Base-by-base conservation (phyloP, 2,888 invertebrate genomes). In the Liodrosophila aerea region DNA sequence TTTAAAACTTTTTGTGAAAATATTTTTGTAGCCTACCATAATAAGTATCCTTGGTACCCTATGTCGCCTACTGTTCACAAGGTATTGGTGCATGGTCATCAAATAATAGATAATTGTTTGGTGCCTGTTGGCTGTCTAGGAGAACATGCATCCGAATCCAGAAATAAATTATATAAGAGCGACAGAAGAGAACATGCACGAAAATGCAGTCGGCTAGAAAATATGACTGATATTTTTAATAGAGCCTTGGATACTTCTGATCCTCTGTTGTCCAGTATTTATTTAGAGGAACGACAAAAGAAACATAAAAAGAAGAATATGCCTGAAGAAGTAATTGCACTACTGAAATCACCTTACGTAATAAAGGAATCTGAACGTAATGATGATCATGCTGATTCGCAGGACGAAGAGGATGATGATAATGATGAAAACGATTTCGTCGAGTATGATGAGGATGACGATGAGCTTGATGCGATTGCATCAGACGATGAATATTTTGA, bases 91-190 rank as follows among this genome's bases (percentile, higher is more conserved):
- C 44, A 44, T 30, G 44, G 36, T 2, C 15, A 12, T 8, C 43
- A 52, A 16, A 44, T 52, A 16, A 43, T 29, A 27, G 15, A 18
- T 4, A 13, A 33, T 13, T 44, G 27, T 12, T 15, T 29, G 16
- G 31, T 53, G 3, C 22, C 53, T 7, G 27, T 45, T 8, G 52
- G 52, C 9, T 33, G 18, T 15, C 18, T 45, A 18, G 45, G 45
- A 8, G 45, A 45, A 16, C 33, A 45, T 45, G 45, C 45, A 7
- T 33, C 45, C 2, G 45, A 45, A 33, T 45, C 45, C 4, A 8
- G 33, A 4, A 33, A 45, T 12, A 45, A 45, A 45, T n/a, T n/a
- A n/a, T n/a, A n/a, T n/a, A n/a, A n/a, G n/a, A n/a, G n/a, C n/a
- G n/a, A n/a, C n/a, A n/a, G n/a, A 9, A 22, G 33, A 45, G n/a